These are phyloP conservation scores for Sebastes vulpes DNA, from an alignment of 2,797 vertebrate genomes.

Conservation along the genomic window DNA sequence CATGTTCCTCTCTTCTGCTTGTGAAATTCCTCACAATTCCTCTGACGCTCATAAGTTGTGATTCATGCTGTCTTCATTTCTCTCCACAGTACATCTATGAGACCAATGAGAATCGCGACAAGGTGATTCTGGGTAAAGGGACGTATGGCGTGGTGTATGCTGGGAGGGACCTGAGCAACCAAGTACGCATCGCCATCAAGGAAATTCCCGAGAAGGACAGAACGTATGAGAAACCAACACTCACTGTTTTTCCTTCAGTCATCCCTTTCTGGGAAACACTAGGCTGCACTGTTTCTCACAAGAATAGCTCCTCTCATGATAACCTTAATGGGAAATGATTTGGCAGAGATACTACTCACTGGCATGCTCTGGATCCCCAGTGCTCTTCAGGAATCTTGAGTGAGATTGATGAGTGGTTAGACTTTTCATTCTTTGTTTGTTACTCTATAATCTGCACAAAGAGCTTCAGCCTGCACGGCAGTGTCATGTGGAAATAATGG, in stretches of 20 bases:
- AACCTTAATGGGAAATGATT: constrained; percentile 9
- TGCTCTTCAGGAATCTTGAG: neutral
- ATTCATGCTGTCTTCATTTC: neutral
- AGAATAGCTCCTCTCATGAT: neutral
- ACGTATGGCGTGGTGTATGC: constrained; percentile 94
- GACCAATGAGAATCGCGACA: constrained; percentile 85
- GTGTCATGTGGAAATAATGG: neutral
- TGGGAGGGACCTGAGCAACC: constrained; percentile 90
- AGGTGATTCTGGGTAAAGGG: constrained; percentile 92
- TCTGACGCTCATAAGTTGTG: neutral
- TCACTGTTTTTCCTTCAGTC: neutral
- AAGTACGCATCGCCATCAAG: constrained; percentile 94
- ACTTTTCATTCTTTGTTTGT: constrained; percentile 25
- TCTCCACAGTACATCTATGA: constrained; percentile 89
- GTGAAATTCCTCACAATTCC: constrained; percentile 20
- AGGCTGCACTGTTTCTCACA: constrained; percentile 7
- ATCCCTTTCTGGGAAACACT: neutral
- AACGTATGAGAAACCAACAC: constrained; percentile 79
- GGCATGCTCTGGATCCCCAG: constrained; percentile 2
- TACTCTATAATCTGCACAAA: neutral
- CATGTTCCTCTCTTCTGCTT: neutral
- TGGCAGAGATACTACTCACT: constrained; percentile 22
- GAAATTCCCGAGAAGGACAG: constrained; percentile 94
- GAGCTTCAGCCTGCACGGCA: neutral
- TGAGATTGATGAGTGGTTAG: constrained; percentile 42